Base-by-base conservation (phyloP, 2,888 invertebrate species). In the Idaea straminata region DNA sequence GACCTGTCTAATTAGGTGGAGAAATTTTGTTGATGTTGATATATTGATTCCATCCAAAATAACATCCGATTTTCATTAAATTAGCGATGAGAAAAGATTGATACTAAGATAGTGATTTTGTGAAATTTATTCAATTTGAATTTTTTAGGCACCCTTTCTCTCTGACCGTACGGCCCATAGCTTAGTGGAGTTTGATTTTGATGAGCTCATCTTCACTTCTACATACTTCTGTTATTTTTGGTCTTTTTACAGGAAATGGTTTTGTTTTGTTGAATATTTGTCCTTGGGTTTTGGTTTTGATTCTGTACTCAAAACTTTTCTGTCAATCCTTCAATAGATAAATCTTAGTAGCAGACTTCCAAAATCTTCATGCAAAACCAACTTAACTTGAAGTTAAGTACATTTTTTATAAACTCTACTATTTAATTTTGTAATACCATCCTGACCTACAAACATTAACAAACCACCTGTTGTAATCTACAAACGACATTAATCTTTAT, bases 1-100 rank as follows among this genome's bases (percentile, higher is more conserved):
- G 86, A 84, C 84, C 84, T 76, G 73, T 69, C 67, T 66, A 69
- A 68, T 68, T 66, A 66, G 47, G 13, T 10, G 47, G 79, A 77
- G 81, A 83, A 79, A 80, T 77, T 80, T 77, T 68, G 58, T 66
- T 16, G 61, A 66, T 69, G 69, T 70, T 80, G 78, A 80, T 72
- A 73, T 69, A 75, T 66, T 61, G 68, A 35, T 73, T 70, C 64
- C 47, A 13, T 47, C 10, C 3, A 13, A 47, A 47, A 47, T 47
- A 47, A 47, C 47, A 47, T 47, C 47, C 47, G 47, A 47, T 47
- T 47, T 47, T 47, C 47, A 47, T 47, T 47, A 47, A 47, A 47
- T 13, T 10, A 36, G 36, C 35, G 35, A 47, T 61, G 47, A 25
- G 47, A 47, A 25, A 47, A 47, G 47, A 47, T 47, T 13, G 47